Base-by-base conservation (phyloP, 2,888 invertebrate genomes). In the Brassicogethes aeneus region DNA sequence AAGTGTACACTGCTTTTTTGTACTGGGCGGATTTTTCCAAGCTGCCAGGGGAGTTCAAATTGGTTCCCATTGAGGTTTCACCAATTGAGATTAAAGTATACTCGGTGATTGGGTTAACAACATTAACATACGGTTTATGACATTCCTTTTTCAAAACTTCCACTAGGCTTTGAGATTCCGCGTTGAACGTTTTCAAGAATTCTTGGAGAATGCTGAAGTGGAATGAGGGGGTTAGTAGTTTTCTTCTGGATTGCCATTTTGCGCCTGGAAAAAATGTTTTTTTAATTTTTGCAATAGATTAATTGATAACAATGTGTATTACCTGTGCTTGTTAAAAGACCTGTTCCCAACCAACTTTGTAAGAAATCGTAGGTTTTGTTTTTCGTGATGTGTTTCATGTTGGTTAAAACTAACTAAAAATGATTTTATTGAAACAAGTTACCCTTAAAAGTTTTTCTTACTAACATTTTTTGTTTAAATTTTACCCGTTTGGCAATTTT, bases 161-260 rank as follows among this genome's bases (percentile, higher is more conserved):
- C 5, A 54, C 42, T 10, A 54, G 29, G 33, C 46, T 40, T 23
- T 43, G 23, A 33, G 52, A 46, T 50, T 52, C 50, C 34, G 40
- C 46, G 32, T 52, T 50, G 36, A 54, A 54, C 34, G 51, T 41
- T 2, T 42, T 34, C 1, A 51, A 23, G 38, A 52, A 54, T 10
- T 49, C 42, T 39, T 51, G 52, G 7, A 54, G 16, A 17, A 54
- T 52, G 16, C 37, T 48, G 23, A 54, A 52, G 36, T 54, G 54
- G 34, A 54, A 54, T 5, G 54, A 49, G 15, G 54, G 51, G 13
- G 54, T 54, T 34, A 54, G 30, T 14, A 54, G 46, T 39, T 51
- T 51, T 16, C 54, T 39, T 34, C 54, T 42, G 1, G 35, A 39
- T 29, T 50, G 51, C 54, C 54, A 54, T 45, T 51, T 51, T 2